Evolutionary conservation across 2,888 invertebrate genomes (phyloP).

Genomic region (Shargacucullia verbasci): DNA sequence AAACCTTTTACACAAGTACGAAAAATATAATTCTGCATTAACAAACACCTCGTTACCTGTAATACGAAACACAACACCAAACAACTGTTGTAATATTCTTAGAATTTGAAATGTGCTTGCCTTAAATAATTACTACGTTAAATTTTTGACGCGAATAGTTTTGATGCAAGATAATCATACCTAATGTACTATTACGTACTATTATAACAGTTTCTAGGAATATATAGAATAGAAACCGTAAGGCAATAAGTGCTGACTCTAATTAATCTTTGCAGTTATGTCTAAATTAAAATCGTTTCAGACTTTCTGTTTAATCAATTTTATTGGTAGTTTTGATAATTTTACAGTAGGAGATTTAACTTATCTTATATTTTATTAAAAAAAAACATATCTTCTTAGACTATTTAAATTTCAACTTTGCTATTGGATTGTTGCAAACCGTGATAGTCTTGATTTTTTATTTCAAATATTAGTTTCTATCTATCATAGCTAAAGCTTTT

Average conservation of each 20-base stretch:
- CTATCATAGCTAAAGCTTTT: too few relatives aligned
- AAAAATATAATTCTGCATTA: conserved; percentile 46
- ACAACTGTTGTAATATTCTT: conserved; percentile 79
- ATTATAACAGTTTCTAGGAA: conserved; percentile 29
- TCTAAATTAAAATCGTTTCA: background rate
- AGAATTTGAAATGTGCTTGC: conserved; percentile 78
- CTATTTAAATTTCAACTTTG: too few relatives aligned
- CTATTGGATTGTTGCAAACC: too few relatives aligned
- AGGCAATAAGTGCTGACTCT: conserved; percentile 4
- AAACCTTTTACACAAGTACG: conserved; percentile 18
- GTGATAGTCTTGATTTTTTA: too few relatives aligned
- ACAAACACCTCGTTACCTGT: conserved; percentile 62
- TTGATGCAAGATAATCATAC: conserved; percentile 48
- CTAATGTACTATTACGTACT: conserved; percentile 40
- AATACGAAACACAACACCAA: conserved; percentile 78
- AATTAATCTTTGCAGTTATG: background rate
- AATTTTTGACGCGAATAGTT: conserved; percentile 46
- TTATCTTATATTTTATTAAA: too few relatives aligned
- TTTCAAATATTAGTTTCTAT: too few relatives aligned
- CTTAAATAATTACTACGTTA: conserved; percentile 65
- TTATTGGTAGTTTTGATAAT: too few relatives aligned
- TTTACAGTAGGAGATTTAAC: too few relatives aligned
- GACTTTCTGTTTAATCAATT: background rate
- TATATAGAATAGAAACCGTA: conserved; percentile 3
- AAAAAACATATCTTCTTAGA: too few relatives aligned